Percentiles rank a stretch among this genome's conserved stretches.
Evolutionary conservation across 1,140 invertebrate genomes (phyloP).

Genomic region (Heterodera carotae): DNA sequence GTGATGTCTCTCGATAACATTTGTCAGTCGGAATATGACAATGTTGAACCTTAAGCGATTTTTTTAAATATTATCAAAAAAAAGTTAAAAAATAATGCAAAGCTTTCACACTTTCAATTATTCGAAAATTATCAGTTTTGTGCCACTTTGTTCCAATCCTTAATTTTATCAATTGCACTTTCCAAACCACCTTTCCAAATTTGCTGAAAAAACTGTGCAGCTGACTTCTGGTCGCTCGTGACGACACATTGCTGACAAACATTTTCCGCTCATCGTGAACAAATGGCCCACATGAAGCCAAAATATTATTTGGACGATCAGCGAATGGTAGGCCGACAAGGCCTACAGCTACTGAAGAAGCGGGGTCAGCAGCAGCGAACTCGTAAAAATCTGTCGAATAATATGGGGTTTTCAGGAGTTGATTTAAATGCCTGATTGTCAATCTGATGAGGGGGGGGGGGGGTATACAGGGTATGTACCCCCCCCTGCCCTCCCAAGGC

Average conservation of each 20-base stretch:
- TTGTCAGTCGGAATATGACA: slow-evolving; percentile 59
- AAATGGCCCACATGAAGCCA: too few species aligned
- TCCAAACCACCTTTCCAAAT: slow-evolving; percentile 60
- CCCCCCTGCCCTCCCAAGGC: too few species aligned
- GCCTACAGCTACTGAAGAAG: slow-evolving; percentile 34
- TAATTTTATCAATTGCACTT: too few species aligned
- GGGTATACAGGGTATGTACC: too few species aligned
- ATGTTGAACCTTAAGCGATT: slow-evolving; percentile 49
- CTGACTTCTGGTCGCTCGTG: slow-evolving; percentile 55
- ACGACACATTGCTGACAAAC: slow-evolving; percentile 58
- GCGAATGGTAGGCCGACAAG: slow-evolving; percentile 31
- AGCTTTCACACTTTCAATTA: too few species aligned
- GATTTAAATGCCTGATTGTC: too few species aligned
- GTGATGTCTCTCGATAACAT: slow-evolving; percentile 37
- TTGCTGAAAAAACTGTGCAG: slow-evolving; percentile 64
- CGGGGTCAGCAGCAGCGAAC: slow-evolving; percentile 42
- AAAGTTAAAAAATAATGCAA: background rate
- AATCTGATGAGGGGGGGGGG: too few species aligned
- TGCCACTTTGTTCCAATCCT: too few species aligned
- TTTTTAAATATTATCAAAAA: too few species aligned
- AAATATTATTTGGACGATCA: slow-evolving; percentile 26
- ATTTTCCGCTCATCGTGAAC: slow-evolving; percentile 55
- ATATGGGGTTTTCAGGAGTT: too few species aligned
- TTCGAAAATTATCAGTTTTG: too few species aligned
- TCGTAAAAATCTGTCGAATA: slow-evolving; percentile 22